Evolutionary conservation across 2,888 invertebrate genomes (phyloP), one percentile per base, ranked within the genome.

Genomic region (Aphodius granarius): DNA sequence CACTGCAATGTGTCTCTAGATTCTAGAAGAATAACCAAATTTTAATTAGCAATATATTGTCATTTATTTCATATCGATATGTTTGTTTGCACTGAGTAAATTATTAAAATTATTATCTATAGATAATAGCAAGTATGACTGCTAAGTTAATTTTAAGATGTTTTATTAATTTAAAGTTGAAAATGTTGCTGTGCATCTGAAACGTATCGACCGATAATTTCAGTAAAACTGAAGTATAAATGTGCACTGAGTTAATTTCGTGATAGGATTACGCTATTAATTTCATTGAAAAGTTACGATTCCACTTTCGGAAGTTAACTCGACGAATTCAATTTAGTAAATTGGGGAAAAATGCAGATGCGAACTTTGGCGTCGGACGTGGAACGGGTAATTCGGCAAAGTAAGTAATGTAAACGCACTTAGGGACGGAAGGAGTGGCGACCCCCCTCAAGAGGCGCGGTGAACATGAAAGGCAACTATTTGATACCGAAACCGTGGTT

Each of bases 391-490:
- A 43, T 43, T 43, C 43, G 43, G 4, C 43, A 9, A 43, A 43
- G 43, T 43, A 43, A 43, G 43, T 43, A 43, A 43, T 43, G 43
- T 43, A 9, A 71, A 75, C 63, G 63, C 23, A 68, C 68, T 75
- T 63, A 43, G 43, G 43, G 4, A 43, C 13, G 43, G 43, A 43
- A 43, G 43, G 43, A 43, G 43, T 43, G 43, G 43, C 13, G 43
- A 13, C 6, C 9, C 6, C 43, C 65, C 19, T 65, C 65, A 19
- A 65, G 65, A 65, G 19, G 65, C 65, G 23, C 62, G 19, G 73
- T 23, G 63, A 16, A 63, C n/a, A 71, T 70, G 63, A 43, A 72
- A 62, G 68, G 62, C 68, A 70, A 76, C 73, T 68, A 71, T 76
- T 17, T 68, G 19, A 19, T 68, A 66, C 72, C 20, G 21, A 66